These are phyloP conservation scores for Torymus tubicola DNA, from an alignment of 2,888 invertebrate species.

Conservation along the genomic window DNA sequence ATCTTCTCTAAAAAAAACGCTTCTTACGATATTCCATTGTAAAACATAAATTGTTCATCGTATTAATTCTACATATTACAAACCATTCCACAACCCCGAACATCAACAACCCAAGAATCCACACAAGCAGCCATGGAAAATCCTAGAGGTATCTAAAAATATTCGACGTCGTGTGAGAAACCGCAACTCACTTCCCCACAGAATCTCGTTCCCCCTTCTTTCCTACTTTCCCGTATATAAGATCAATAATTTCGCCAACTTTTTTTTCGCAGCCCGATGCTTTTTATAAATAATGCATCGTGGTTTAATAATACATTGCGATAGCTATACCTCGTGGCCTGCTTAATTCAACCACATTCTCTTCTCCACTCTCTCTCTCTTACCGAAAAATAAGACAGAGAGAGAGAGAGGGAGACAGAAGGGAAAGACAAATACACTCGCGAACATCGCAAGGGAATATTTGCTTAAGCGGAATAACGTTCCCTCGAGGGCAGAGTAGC, in stretches of 20 bases:
- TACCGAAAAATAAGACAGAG: neutral
- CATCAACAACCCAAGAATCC: too few relatives aligned
- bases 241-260: slow-evolving; percentile 10
- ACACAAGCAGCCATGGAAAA: too few relatives aligned
- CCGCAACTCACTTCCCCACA: too few relatives aligned
- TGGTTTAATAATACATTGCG: slow-evolving; percentile 24
- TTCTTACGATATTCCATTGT: too few relatives aligned
- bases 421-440: neutral
- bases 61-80: too few relatives aligned
- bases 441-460: slow-evolving; percentile 30
- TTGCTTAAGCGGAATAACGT: slow-evolving; percentile 46
- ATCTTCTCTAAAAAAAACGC: too few relatives aligned
- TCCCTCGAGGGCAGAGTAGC: neutral
- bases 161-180: too few relatives aligned
- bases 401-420: neutral
- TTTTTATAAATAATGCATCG: slow-evolving; percentile 23
- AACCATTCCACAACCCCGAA: too few relatives aligned
- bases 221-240: neutral
- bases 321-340: neutral
- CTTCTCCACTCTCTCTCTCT: neutral
- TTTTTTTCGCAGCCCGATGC: neutral
- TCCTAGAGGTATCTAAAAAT: too few relatives aligned
- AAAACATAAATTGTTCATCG: too few relatives aligned
- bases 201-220: neutral
- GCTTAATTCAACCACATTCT: slow-evolving; percentile 9